phyloP scores from a whole-genome alignment of 2,113 vertebrate species.

The Rallus limicola region DNA sequence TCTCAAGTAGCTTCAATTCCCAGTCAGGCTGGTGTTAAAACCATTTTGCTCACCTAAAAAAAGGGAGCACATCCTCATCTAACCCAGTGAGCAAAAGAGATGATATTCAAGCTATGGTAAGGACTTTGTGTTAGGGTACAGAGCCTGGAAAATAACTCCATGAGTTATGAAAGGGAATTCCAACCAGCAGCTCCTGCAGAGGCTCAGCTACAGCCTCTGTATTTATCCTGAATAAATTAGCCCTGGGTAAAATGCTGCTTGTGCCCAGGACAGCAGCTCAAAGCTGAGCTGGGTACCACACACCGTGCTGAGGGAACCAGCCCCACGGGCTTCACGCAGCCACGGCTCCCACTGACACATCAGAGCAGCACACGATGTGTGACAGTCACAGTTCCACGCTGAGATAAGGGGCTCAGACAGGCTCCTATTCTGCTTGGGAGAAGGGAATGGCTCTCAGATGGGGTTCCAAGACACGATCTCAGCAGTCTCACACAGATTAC shows the following conservation, averaged over 20 bases:
- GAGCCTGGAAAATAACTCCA: neutral
- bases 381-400: no score
- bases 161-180: neutral
- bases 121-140: neutral
- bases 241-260: accelerated
- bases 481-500: accelerated
- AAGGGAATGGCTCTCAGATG: neutral
- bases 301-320: accelerated
- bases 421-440: neutral
- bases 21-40: neutral
- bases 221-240: neutral
- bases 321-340: neutral
- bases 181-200: accelerated
- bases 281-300: neutral
- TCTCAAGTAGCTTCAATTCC: neutral
- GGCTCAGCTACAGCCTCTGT: accelerated
- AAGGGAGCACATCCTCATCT: neutral
- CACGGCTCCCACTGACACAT: neutral
- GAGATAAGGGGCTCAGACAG: neutral
- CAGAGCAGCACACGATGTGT: neutral
- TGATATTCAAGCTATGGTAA: neutral
- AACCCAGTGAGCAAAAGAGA: neutral
- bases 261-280: neutral
- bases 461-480: accelerated
- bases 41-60: neutral